phyloP scores from a whole-genome alignment of 2,797 vertebrate genomes.

The Propithecus perrieri region DNA sequence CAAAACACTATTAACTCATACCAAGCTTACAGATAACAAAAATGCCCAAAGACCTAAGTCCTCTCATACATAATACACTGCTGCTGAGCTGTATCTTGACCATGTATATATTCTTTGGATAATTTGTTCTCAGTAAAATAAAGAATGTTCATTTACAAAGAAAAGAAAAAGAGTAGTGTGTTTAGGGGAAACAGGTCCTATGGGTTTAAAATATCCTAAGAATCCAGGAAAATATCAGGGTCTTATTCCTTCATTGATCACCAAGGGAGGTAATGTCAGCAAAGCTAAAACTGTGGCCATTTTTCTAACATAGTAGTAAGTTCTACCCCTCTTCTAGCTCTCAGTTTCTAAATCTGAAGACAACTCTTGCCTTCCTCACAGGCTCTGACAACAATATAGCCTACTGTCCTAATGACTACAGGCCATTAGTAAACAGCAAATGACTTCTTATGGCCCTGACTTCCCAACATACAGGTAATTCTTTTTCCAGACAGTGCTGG shows the following conservation, averaged over 20 bases:
- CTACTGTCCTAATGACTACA: not conserved
- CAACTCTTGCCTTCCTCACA: not conserved
- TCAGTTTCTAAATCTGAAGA: not conserved
- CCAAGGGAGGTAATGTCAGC: not conserved
- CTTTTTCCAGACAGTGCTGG: not conserved
- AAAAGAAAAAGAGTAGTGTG: not conserved
- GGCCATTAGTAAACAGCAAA: not conserved
- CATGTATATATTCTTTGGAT: not conserved
- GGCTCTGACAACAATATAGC: not conserved
- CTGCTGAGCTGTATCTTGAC: not conserved
- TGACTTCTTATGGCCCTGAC: not conserved
- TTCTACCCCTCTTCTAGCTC: not conserved
- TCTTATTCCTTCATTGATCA: not conserved
- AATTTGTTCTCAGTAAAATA: constrained; percentile 23
- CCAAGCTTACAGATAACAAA: not conserved
- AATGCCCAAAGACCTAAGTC: not conserved
- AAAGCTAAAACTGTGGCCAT: not conserved
- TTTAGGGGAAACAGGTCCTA: not conserved
- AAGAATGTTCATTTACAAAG: not conserved
- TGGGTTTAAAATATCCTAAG: not conserved
- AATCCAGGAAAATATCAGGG: not conserved
- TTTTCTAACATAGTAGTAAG: not conserved
- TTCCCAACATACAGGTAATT: not conserved
- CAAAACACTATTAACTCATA: not conserved
- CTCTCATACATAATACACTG: not conserved